These are phyloP conservation scores for Ivindomyrus marchei DNA, from an alignment of 2,113 vertebrate genomes.

Conservation along the genomic window DNA sequence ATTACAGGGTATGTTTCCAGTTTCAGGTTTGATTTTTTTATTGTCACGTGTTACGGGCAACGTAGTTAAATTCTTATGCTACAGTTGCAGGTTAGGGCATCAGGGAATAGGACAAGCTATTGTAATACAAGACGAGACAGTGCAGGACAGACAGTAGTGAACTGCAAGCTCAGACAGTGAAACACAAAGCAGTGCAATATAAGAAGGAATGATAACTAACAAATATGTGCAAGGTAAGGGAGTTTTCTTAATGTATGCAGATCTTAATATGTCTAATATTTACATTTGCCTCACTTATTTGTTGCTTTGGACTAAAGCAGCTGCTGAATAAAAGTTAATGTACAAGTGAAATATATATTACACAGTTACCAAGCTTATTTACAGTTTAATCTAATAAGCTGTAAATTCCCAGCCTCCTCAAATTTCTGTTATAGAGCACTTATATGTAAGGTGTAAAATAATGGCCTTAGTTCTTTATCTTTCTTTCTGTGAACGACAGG, in stretches of 20 bases:
- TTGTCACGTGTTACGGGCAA: not conserved
- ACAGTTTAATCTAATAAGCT: not conserved
- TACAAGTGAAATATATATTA: not conserved
- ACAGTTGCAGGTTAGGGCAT: not conserved
- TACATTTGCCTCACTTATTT: not conserved
- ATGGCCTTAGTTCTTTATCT: not conserved
- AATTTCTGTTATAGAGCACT: not conserved
- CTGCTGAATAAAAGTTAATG: not conserved
- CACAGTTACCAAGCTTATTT: not conserved
- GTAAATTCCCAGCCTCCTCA: not conserved
- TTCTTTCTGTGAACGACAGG: conserved; percentile 47
- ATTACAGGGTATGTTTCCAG: conserved; percentile 82
- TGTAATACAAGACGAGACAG: not conserved
- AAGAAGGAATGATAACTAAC: not conserved
- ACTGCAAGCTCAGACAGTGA: not conserved
- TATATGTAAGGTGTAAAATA: not conserved
- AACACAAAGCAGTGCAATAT: not conserved
- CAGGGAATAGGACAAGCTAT: not conserved
- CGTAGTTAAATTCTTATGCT: not conserved
- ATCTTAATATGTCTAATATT: not conserved
- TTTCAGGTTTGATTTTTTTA: not conserved
- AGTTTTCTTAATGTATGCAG: not conserved
- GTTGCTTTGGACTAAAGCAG: not conserved
- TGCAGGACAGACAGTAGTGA: not conserved
- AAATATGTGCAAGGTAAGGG: not conserved